phyloP scores from a whole-genome alignment of 30 jellyfish, hydroid and myxozoan genomes.

The Aurelia sp. region DNA sequence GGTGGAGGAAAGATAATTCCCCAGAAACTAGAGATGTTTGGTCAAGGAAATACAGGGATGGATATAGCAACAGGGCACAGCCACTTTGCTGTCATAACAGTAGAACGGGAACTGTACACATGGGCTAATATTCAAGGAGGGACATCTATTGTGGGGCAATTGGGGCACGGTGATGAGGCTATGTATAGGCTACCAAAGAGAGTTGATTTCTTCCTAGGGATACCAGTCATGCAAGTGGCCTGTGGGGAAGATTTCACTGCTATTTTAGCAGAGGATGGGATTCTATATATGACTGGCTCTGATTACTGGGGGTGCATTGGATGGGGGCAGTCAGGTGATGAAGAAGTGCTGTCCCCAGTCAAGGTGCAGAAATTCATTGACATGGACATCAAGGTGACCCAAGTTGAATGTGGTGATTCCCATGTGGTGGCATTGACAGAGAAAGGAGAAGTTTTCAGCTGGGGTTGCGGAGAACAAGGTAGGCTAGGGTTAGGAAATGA shows the following conservation, averaged over 20 bases:
- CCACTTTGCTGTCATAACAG: conserved; percentile 93
- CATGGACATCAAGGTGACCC: conserved; percentile 30
- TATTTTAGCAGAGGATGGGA: conserved; percentile 83
- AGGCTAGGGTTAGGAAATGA: conserved; percentile 87
- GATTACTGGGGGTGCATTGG: conserved; percentile 98
- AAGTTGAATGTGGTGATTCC: conserved; percentile 88
- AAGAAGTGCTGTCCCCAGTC: conserved; percentile 77
- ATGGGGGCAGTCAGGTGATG: conserved; percentile 76
- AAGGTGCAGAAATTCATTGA: conserved; percentile 63
- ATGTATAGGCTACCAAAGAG: conserved; percentile 96
- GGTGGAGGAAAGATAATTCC: conserved; percentile 97
- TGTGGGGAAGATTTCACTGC: conserved; percentile 99
- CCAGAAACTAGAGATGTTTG: conserved; percentile 81
- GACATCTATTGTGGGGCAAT: conserved; percentile 86
- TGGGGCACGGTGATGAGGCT: conserved; percentile 96
- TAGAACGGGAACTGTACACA: conserved; percentile 93
- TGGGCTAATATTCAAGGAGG: conserved; percentile 99
- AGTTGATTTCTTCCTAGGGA: conserved; percentile 87
- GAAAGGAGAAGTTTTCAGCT: conserved; percentile 73
- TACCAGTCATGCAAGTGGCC: conserved; percentile 89
- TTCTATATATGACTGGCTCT: conserved; percentile 88
- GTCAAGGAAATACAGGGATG: conserved; percentile 80
- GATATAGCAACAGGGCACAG: conserved; percentile 92
- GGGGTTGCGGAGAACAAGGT: conserved; percentile 99
- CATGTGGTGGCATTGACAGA: conserved; percentile 91